Evolutionary conservation across 1,140 invertebrate genomes (phyloP).

Genomic region (Drosophila nigrodunni): DNA sequence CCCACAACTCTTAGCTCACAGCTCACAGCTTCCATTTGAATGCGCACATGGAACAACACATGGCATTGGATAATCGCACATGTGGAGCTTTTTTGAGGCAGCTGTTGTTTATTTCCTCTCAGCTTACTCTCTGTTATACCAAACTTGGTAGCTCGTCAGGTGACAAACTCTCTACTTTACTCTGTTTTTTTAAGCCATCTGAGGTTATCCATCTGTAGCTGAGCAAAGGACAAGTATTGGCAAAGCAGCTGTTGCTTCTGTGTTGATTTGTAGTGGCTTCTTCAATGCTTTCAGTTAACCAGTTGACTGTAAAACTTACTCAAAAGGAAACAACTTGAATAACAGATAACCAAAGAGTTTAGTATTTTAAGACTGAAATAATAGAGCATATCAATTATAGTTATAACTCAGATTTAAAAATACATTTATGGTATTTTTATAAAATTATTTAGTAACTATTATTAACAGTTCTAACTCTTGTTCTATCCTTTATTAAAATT

Average conservation of each 20-base stretch:
- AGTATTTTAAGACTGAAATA: neutral
- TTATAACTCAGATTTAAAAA: neutral
- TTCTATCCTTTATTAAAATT: no score
- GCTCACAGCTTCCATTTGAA: conserved; percentile 80
- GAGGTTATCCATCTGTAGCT: conserved; percentile 9
- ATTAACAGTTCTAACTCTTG: no score
- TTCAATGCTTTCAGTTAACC: conserved; percentile 35
- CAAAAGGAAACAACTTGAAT: conserved; percentile 22
- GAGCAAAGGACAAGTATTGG: conserved; percentile 52
- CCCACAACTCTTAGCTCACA: conserved; percentile 52
- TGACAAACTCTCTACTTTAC: conserved; percentile 63
- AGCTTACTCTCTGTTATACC: conserved; percentile 18
- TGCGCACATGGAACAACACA: conserved; percentile 76
- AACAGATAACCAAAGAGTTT: conserved; percentile 3
- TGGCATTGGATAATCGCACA: conserved; percentile 58
- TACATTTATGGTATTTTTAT: no score
- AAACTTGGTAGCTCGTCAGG: conserved; percentile 57
- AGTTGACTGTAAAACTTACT: conserved; percentile 41
- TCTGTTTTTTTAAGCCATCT: conserved; percentile 11
- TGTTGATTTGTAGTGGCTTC: conserved; percentile 56
- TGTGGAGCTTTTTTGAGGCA: conserved; percentile 45
- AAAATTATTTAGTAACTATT: no score
- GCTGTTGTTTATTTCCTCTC: conserved; percentile 61
- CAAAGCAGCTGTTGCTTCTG: conserved; percentile 69
- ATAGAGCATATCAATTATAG: neutral